Percentiles rank a stretch among this genome's conserved stretches.
Conservation (phyloP, 1,140 invertebrate genomes). For the Melanaphis sacchari region DNA sequence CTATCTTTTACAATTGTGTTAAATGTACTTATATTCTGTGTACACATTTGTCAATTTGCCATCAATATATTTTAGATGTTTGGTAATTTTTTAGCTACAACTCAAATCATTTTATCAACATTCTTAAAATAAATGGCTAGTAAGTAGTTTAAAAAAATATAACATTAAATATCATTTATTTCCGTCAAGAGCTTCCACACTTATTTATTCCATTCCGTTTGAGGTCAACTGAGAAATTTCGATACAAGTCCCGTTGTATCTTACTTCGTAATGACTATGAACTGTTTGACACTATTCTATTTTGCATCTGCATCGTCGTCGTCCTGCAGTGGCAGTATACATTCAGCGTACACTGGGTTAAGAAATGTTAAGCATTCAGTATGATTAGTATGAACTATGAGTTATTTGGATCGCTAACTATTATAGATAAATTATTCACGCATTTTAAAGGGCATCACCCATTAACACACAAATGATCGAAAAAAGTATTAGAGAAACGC, state of each 20-base stretch:
- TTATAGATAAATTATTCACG: not conserved
- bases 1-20: no score
- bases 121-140: no score
- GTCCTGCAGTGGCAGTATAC: not conserved
- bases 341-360: no score
- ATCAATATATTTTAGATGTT: no score
- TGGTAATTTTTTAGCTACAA: no score
- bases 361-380: no score
- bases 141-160: no score
- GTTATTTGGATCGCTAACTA: not conserved
- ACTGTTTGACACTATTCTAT: not conserved
- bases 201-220: not conserved
- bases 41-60: no score
- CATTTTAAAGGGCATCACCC: not conserved
- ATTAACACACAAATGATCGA: not conserved
- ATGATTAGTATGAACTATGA: not conserved
- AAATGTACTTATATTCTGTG: no score
- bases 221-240: not conserved
- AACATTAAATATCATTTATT: not conserved
- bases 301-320: not conserved
- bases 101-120: no score
- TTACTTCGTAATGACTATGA: not conserved
- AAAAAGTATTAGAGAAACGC: not conserved
- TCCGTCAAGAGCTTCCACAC: not conserved
- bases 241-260: not conserved